Conservation (phyloP, 2,888 invertebrate species). For the Xestobium rufovillosum region DNA sequence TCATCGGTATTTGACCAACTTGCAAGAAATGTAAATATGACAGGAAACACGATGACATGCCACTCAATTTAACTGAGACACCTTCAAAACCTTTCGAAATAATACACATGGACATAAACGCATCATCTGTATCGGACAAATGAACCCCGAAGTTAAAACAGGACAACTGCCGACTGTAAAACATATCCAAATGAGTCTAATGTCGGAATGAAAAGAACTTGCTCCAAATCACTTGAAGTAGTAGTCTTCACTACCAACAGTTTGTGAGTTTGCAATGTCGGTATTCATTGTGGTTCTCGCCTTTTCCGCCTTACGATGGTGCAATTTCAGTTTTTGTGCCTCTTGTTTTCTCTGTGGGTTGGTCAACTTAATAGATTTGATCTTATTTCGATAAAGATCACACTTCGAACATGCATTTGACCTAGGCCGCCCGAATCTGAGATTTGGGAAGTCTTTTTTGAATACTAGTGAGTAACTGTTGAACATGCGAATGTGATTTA, state of each 20-base stretch:
- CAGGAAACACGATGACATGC: too few species aligned
- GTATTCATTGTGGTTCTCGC: conserved; percentile 18
- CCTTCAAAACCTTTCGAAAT: too few species aligned
- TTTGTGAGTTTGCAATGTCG: conserved; percentile 21
- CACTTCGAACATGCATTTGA: conserved; percentile 14
- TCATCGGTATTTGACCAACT: too few species aligned
- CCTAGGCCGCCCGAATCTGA: conserved; percentile 18
- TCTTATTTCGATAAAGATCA: conserved; percentile 9
- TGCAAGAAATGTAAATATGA: too few species aligned
- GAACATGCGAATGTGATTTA: conserved; percentile 13
- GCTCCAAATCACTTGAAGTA: conserved; percentile 28
- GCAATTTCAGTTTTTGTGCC: conserved; percentile 16
- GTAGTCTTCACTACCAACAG: conserved; percentile 18
- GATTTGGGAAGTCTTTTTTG: conserved; percentile 17
- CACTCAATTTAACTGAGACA: too few species aligned
- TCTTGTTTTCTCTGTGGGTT: conserved; percentile 1
- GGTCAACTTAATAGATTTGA: not conserved
- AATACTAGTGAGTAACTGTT: conserved; percentile 16
- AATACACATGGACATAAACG: conserved; percentile 26
- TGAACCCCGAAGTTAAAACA: conserved; percentile 3
- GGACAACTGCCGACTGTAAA: conserved; percentile 26
- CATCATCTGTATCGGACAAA: conserved; percentile 12
- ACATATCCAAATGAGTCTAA: conserved; percentile 30
- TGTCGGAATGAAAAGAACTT: conserved; percentile 30
- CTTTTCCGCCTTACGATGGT: conserved; percentile 19